These are phyloP conservation scores for Leucoptera coffeella DNA, from an alignment of 2,888 invertebrate species.

Conservation along the genomic window DNA sequence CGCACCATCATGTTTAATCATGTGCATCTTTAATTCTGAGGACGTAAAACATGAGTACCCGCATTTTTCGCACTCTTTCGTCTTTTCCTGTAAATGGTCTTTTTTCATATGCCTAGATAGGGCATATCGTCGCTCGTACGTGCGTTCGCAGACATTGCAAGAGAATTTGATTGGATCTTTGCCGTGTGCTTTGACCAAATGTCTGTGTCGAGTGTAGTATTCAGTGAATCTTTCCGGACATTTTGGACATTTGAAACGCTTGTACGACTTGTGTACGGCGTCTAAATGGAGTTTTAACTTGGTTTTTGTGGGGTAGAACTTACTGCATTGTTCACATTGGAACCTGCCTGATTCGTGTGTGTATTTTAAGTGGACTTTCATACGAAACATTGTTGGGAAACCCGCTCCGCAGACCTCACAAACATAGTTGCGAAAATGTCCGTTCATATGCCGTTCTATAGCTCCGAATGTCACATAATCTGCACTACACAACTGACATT, in stretches of 20 bases:
- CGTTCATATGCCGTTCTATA: slow-evolving; percentile 16
- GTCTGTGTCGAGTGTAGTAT: neutral
- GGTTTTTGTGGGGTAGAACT: too few species aligned
- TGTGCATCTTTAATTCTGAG: slow-evolving; percentile 34
- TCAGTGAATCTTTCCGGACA: neutral
- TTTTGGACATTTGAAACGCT: neutral
- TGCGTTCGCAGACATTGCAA: neutral
- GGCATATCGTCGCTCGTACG: neutral
- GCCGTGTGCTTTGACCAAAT: neutral
- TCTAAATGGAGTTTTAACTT: too few species aligned
- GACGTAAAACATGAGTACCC: neutral
- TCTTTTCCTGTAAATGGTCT: neutral
- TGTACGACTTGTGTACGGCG: neutral
- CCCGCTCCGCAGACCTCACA: slow-evolving; percentile 45
- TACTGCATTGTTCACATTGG: neutral
- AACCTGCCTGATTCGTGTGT: neutral
- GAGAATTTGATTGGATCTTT: neutral
- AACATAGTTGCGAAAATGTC: slow-evolving; percentile 28
- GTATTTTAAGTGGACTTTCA: slow-evolving; percentile 3
- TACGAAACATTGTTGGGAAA: slow-evolving; percentile 21
- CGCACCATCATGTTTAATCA: slow-evolving; percentile 46
- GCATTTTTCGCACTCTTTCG: neutral
- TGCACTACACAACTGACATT: neutral
- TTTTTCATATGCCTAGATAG: neutral
- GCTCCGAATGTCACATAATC: slow-evolving; percentile 1